Evolutionary conservation across 1,140 invertebrate genomes (phyloP).

Genomic region (Latrodectus geometricus): DNA sequence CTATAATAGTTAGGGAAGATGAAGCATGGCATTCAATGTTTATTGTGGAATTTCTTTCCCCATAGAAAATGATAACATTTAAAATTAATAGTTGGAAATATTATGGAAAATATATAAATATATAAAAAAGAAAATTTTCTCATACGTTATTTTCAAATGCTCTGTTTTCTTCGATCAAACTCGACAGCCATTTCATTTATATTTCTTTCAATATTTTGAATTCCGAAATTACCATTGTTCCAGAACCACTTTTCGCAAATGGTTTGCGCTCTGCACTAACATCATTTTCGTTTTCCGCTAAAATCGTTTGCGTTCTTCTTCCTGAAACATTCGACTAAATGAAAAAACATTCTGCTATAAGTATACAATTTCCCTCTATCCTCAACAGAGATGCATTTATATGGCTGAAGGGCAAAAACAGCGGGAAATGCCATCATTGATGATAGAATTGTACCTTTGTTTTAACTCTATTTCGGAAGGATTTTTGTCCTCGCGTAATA

Average conservation of each 20-base stretch:
- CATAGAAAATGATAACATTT: too few relatives aligned
- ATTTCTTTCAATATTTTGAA: not conserved
- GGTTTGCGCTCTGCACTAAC: conserved; percentile 1
- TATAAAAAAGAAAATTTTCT: too few relatives aligned
- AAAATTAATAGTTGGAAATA: too few relatives aligned
- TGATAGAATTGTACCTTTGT: conserved; percentile 47
- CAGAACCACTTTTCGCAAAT: conserved; percentile 38
- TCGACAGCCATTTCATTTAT: not conserved
- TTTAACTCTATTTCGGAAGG: conserved; percentile 42
- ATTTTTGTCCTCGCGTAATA: conserved; percentile 19
- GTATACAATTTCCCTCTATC: conserved; percentile 32
- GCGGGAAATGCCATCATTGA: not conserved
- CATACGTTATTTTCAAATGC: not conserved
- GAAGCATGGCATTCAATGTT: too few relatives aligned
- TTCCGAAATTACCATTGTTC: not conserved
- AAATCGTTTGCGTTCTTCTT: not conserved
- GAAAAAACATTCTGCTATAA: conserved; percentile 34
- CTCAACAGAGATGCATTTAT: not conserved
- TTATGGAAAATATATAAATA: too few relatives aligned
- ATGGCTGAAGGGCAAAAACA: conserved; percentile 15
- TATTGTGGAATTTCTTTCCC: too few relatives aligned
- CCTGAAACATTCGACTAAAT: conserved; percentile 10
- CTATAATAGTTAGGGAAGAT: too few relatives aligned
- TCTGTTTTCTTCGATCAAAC: conserved; percentile 27
- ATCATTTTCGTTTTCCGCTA: not conserved